Conservation (phyloP, 1,140 invertebrate species). For the Grapholita molesta region DNA sequence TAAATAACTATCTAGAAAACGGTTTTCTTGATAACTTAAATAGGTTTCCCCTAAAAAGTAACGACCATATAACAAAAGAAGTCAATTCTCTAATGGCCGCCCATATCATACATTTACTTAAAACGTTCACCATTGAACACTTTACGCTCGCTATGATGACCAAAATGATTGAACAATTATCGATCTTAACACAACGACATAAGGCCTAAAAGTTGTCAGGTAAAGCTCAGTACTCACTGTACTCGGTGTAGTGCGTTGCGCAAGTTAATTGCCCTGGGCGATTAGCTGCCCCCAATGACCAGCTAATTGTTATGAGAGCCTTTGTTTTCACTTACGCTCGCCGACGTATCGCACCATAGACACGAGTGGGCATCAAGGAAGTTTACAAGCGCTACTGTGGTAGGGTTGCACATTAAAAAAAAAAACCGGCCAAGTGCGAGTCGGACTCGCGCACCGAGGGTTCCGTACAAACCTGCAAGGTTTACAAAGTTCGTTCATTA, state of each 20-base stretch:
- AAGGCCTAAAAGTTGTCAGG: no score
- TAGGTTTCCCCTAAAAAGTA: no score
- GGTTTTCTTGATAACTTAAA: no score
- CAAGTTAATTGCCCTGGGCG: neutral
- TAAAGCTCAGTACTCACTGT: neutral
- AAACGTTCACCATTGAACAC: neutral
- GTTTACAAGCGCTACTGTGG: neutral
- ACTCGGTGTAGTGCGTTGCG: neutral
- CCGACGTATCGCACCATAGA: neutral
- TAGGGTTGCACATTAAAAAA: neutral
- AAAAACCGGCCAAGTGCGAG: no score
- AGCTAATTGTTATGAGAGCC: neutral
- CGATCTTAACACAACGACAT: no score
- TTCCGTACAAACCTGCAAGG: no score
- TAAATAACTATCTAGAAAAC: no score
- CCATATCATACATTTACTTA: neutral
- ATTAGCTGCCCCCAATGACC: constrained; percentile 14
- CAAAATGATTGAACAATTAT: no score
- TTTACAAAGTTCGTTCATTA: no score
- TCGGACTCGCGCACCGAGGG: no score
- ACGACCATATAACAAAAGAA: neutral
- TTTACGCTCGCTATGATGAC: no score
- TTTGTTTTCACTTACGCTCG: constrained; percentile 8
- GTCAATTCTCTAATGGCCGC: neutral
- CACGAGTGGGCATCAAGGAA: neutral